Conservation (phyloP, 1,140 invertebrate species). For the Drosophila funebris region DNA sequence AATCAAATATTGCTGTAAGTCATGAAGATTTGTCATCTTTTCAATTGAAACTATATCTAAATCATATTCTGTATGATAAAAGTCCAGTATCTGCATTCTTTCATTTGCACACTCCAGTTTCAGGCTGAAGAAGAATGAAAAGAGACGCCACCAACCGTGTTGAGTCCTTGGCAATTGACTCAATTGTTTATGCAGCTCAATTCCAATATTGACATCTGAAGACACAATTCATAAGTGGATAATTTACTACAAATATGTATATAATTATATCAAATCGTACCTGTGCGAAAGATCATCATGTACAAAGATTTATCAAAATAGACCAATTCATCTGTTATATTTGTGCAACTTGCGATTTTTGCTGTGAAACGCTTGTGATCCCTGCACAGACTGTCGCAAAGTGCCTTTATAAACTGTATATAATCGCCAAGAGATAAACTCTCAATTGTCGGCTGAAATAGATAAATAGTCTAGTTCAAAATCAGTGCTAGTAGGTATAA, state of each 20-base stretch:
- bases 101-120: constrained; percentile 14
- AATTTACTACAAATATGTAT: not conserved
- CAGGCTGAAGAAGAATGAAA: constrained; percentile 26
- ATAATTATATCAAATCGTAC: not conserved
- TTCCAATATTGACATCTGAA: constrained; percentile 24
- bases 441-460: constrained; percentile 19
- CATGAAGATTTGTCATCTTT: not conserved
- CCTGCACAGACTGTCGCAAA: constrained; percentile 37
- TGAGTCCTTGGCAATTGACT: constrained; percentile 18
- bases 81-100: constrained; percentile 10
- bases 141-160: constrained; percentile 44
- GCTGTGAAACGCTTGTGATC: constrained; percentile 30
- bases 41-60: constrained; percentile 5
- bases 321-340: constrained; percentile 27
- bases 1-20: constrained; percentile 15
- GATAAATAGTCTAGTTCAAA: too few relatives aligned
- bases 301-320: constrained; percentile 25
- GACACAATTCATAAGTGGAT: not conserved
- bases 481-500: too few relatives aligned
- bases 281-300: constrained; percentile 19
- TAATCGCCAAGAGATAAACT: constrained; percentile 40
- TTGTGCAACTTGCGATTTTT: constrained; percentile 22
- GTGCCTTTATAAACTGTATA: constrained; percentile 39
- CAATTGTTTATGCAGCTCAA: constrained; percentile 27
- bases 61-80: constrained; percentile 19